Conservation (phyloP, 2,113 vertebrate genomes). For the Heterotis niloticus region DNA sequence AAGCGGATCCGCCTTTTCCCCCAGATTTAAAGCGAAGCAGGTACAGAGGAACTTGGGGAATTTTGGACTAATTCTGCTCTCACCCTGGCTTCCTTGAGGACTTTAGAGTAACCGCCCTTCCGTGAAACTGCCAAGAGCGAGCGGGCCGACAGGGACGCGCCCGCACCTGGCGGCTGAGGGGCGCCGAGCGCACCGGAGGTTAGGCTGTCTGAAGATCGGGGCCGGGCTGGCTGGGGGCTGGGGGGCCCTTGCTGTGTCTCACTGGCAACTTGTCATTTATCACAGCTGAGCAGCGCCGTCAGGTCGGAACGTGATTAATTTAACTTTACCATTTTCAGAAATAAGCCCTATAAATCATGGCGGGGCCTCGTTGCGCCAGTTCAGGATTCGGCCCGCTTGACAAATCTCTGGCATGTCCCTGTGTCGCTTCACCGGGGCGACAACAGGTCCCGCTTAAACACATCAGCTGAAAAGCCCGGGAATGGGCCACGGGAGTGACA, state of each 20-base stretch:
- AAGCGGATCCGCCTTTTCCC: no score
- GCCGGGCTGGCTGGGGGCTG: slow-evolving; percentile 14
- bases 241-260: slow-evolving; percentile 67
- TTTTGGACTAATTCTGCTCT: no score
- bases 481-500: slow-evolving; percentile 31
- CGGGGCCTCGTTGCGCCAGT: slow-evolving; percentile 51
- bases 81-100: no score
- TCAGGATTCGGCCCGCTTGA: slow-evolving; percentile 55
- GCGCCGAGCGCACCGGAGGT: slow-evolving; percentile 52
- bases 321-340: slow-evolving; percentile 76
- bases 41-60: no score
- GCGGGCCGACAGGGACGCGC: neutral
- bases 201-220: slow-evolving; percentile 59
- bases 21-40: no score
- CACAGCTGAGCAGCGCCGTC: slow-evolving; percentile 67
- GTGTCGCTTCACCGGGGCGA: slow-evolving; percentile 41
- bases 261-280: slow-evolving; percentile 73
- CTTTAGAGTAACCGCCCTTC: no score
- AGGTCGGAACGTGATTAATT: slow-evolving; percentile 75
- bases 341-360: slow-evolving; percentile 77
- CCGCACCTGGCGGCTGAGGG: slow-evolving; percentile 47
- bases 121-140: neutral
- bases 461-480: slow-evolving; percentile 11
- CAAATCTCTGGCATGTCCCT: slow-evolving; percentile 63
- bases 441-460: slow-evolving; percentile 36